A percentile compares a stretch with the other conserved stretches of the same genome.
phyloP scores from a whole-genome alignment of 2,113 vertebrate genomes.

The Prunella fulvescens region DNA sequence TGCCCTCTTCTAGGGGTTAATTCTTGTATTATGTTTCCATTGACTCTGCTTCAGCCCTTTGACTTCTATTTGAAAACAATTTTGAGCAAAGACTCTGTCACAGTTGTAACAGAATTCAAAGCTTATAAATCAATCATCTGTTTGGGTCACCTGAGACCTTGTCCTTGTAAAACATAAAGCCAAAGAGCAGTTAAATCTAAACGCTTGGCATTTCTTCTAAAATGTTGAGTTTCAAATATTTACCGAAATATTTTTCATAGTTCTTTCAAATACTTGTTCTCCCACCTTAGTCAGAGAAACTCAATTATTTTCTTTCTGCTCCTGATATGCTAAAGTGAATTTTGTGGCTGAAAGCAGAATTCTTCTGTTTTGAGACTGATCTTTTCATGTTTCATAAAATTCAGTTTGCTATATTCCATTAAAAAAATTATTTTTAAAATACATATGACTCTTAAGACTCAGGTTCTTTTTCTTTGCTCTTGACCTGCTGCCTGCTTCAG shows the following conservation, averaged over 20 bases:
- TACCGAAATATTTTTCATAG: neutral
- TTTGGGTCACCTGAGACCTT: neutral
- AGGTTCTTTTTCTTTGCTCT: neutral
- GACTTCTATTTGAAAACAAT: neutral
- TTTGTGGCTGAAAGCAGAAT: neutral
- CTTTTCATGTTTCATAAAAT: neutral
- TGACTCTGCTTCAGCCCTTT: neutral
- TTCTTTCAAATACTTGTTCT: neutral
- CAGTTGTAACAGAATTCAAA: neutral
- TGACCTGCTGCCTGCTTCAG: neutral
- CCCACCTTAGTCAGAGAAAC: neutral
- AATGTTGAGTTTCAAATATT: neutral
- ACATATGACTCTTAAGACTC: neutral
- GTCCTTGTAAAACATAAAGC: neutral
- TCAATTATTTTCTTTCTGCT: neutral
- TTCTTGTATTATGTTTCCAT: neutral
- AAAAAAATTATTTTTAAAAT: neutral
- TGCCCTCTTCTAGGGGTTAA: neutral
- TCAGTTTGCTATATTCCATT: neutral
- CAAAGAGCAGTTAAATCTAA: neutral
- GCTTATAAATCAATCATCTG: neutral
- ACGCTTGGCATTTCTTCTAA: neutral
- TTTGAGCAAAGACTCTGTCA: neutral
- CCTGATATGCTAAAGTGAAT: neutral
- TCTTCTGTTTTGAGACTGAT: neutral